Percentiles rank a stretch among this genome's conserved stretches.
These are phyloP conservation scores for Euphysa ruthae DNA, from an alignment of 30 jellyfish, hydroid and myxozoan genomes.

Conservation along the genomic window DNA sequence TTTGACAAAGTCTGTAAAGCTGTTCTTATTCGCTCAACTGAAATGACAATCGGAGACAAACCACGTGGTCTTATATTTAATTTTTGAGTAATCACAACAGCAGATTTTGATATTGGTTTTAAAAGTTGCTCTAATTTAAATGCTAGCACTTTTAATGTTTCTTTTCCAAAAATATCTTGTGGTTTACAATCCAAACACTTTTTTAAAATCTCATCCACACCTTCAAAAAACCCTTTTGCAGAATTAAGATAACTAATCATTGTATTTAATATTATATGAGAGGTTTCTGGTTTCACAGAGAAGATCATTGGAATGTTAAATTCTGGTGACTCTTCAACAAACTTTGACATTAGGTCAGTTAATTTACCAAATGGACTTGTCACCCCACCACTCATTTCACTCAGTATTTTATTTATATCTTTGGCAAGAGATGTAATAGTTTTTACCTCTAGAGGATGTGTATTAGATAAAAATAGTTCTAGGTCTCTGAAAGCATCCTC, in stretches of 20 bases:
- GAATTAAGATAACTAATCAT: constrained; percentile 37
- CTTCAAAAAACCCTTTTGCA: constrained; percentile 25
- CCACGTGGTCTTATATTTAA: constrained; percentile 32
- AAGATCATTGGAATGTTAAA: constrained; percentile 60
- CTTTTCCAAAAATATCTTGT: constrained; percentile 64
- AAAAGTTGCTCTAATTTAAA: constrained; percentile 38
- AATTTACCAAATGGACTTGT: constrained; percentile 74
- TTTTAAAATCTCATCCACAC: constrained; percentile 24
- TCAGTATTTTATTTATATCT: constrained; percentile 20
- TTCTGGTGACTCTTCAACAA: constrained; percentile 38
- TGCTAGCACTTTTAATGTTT: constrained; percentile 34
- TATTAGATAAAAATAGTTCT: constrained; percentile 29
- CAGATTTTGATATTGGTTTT: constrained; percentile 39
- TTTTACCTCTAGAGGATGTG: constrained; percentile 29
- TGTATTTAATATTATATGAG: constrained; percentile 27
- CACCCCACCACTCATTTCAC: constrained; percentile 34
- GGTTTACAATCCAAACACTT: constrained; percentile 56
- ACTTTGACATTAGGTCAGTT: constrained; percentile 29
- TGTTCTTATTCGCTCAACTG: constrained; percentile 63
- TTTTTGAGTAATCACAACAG: constrained; percentile 1
- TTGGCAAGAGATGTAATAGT: constrained; percentile 27
- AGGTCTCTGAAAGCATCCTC: constrained; percentile 50
- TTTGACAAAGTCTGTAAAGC: constrained; percentile 46
- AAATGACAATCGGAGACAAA: constrained; percentile 18
- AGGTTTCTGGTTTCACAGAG: constrained; percentile 27